A percentile compares a stretch with the other conserved stretches of the same genome.
Evolutionary conservation across 1,140 invertebrate species (phyloP).

Genomic region (Cotesia chilonis): DNA sequence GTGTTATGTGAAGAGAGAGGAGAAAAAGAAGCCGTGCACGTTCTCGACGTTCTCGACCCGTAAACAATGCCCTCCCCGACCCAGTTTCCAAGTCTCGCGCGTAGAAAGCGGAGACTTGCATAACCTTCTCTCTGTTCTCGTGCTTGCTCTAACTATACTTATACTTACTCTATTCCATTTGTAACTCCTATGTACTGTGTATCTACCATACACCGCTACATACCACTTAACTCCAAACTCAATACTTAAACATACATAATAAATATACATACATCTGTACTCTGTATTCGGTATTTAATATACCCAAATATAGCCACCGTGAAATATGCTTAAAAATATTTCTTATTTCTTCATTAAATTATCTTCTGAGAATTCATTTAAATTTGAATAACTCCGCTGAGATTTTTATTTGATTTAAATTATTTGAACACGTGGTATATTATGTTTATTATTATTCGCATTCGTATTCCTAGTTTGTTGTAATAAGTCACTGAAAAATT

Average conservation of each 20-base stretch:
- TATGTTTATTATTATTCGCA: too few relatives aligned
- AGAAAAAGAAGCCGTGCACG: slow-evolving; percentile 19
- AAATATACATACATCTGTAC: not conserved
- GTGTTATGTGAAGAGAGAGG: not conserved
- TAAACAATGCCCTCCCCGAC: slow-evolving; percentile 57
- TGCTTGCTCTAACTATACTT: not conserved
- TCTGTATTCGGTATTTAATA: not conserved
- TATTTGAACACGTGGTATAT: too few relatives aligned
- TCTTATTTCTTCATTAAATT: not conserved
- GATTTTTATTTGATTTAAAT: too few relatives aligned
- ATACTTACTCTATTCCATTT: too few relatives aligned
- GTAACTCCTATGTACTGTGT: too few relatives aligned
- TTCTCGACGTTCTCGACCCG: slow-evolving; percentile 28
- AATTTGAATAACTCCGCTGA: too few relatives aligned
- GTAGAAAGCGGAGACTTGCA: slow-evolving; percentile 58
- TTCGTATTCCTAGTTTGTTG: too few relatives aligned
- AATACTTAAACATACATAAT: not conserved
- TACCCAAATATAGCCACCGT: slow-evolving; percentile 2
- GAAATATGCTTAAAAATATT: not conserved
- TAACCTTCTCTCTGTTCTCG: slow-evolving; percentile 44
- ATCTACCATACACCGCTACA: not conserved
- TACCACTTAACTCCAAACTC: slow-evolving; percentile 1
- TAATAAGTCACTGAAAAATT: too few relatives aligned
- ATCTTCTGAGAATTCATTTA: too few relatives aligned
- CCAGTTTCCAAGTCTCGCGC: slow-evolving; percentile 55